Conservation (phyloP, 2,888 invertebrate genomes). For the Phaedon cochleariae region DNA sequence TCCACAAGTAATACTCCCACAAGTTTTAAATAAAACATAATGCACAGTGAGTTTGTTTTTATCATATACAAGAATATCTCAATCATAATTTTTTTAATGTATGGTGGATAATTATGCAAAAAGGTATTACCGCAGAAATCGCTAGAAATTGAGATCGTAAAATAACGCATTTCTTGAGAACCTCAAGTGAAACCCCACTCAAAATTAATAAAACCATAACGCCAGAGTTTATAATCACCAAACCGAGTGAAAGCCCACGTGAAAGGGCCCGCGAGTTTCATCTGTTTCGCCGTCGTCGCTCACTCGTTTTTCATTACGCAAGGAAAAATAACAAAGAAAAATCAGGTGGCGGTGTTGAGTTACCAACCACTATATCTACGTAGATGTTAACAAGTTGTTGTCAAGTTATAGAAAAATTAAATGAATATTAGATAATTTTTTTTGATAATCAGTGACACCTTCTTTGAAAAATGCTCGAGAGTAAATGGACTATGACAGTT, state of each 20-base stretch:
- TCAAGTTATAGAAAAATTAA: too few species aligned
- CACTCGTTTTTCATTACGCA: conserved; percentile 33
- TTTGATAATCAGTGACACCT: too few species aligned
- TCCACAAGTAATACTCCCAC: too few species aligned
- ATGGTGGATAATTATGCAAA: neutral
- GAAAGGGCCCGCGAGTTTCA: conserved; percentile 30
- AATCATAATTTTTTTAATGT: neutral
- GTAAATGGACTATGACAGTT: too few species aligned
- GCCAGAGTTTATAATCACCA: conserved; percentile 49
- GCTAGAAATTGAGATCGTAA: neutral
- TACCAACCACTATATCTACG: too few species aligned
- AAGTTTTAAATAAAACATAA: too few species aligned
- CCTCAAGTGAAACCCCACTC: conserved; percentile 19
- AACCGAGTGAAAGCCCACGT: conserved; percentile 50
- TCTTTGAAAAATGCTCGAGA: too few species aligned
- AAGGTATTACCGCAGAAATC: neutral
- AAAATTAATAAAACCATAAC: conserved; percentile 52
- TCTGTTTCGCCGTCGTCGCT: conserved; percentile 23
- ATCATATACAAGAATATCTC: too few species aligned
- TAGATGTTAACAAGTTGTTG: too few species aligned
- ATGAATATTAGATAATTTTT: too few species aligned
- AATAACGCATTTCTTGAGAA: conserved; percentile 1
- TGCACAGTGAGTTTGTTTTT: too few species aligned
- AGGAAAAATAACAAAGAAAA: conserved; percentile 43
- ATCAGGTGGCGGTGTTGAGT: conserved; percentile 44